Evolutionary conservation across 2,113 vertebrate genomes (phyloP), one percentile per base, ranked within the genome.

Genomic region (Paedocypris sp.): DNA sequence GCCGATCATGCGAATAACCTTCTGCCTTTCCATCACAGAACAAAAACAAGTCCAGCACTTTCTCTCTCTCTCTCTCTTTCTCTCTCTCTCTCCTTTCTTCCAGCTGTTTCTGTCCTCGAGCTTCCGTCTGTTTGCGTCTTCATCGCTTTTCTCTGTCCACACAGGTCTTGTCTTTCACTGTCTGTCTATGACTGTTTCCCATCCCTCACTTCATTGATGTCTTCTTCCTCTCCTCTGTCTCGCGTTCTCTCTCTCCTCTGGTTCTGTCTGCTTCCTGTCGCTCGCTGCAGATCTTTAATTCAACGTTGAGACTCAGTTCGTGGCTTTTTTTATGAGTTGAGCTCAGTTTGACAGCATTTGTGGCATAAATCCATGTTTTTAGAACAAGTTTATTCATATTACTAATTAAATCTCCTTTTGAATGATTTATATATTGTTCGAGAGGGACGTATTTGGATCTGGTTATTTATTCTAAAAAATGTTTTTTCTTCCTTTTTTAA

Each of bases 1-100:
- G 60, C 10, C 36, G 50, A 76, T 79, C 80, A 79, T 79, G 76
- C 79, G 79, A 76, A 81, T 82, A 80, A 87, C 77, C 66, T 70
- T 78, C 68, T 75, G 77, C 71, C 70, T 79, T 80, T 73, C 79
- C 80, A 73, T 81, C 67, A 78, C 74, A 81, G 77, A 78, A 77
- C 79, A 58, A 69, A 71, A 73, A n/a, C n/a, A n/a, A n/a, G n/a
- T n/a, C n/a, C n/a, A n/a, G n/a, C n/a, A n/a, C 52, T 38, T 26
- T 56, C 45, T 28, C 32, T 32, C 23, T 8, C 28, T 35, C 25
- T 48, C 29, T 10, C 25, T 7, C 15, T 48, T 18, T 48, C 26
- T 49, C 12, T 33, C 23, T 25, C 16, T 47, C 9, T 60, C 22
- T 50, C 22, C 50, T 33, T 60, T 38, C 31, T 66, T 54, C 52